phyloP scores from a whole-genome alignment of 1,140 invertebrate genomes.

The Plutomurus gul region DNA sequence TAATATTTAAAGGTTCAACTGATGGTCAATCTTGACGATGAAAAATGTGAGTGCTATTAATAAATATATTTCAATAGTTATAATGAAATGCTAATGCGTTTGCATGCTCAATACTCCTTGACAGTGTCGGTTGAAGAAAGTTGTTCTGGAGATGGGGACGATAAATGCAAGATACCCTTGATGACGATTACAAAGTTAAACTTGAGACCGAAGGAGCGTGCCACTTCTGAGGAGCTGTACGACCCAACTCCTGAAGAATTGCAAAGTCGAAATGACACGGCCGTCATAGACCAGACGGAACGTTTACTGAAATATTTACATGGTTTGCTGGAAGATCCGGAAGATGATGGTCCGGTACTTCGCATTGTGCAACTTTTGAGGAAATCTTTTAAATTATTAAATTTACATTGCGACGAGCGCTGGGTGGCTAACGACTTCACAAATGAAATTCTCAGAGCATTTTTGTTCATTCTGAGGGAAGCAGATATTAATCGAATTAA shows the following conservation, averaged over 20 bases:
- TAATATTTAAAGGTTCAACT: neutral
- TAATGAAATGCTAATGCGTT: neutral
- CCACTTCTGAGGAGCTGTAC: neutral
- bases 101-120: neutral
- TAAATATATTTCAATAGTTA: neutral
- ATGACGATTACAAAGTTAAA: neutral
- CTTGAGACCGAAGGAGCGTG: neutral
- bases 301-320: slow-evolving; percentile 39
- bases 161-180: neutral
- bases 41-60: neutral
- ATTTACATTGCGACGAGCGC: neutral
- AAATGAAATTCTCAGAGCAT: slow-evolving; percentile 33
- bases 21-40: neutral
- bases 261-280: neutral
- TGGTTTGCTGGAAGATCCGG: slow-evolving; percentile 26
- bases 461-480: slow-evolving; percentile 42
- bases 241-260: neutral
- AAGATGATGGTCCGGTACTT: slow-evolving; percentile 16
- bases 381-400: slow-evolving; percentile 29
- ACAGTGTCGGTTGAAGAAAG: neutral
- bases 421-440: slow-evolving; percentile 29
- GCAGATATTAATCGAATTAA: slow-evolving; percentile 6
- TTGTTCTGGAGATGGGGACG: neutral
- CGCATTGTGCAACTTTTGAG: slow-evolving; percentile 30
- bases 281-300: slow-evolving; percentile 37